Evolutionary conservation across 2,797 vertebrate genomes (phyloP).

Genomic region (Sorex maritimensis): DNA sequence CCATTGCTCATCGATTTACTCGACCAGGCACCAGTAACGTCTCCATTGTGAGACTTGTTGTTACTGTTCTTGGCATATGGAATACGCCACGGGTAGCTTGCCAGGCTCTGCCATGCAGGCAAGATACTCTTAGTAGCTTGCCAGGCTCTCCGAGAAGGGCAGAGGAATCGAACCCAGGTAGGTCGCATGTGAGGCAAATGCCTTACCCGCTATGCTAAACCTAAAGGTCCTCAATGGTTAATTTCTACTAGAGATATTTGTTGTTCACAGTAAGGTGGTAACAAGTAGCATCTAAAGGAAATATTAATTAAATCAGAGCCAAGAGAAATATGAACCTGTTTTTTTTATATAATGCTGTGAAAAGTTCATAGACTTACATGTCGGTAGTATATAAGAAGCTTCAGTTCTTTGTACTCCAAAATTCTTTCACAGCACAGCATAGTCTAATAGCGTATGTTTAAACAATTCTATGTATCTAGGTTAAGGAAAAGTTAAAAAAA

Average conservation of each 20-base stretch:
- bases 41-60: too few relatives aligned
- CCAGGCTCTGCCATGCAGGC: too few relatives aligned
- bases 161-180: too few relatives aligned
- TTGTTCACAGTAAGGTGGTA: neutral
- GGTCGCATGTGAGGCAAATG: too few relatives aligned
- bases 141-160: too few relatives aligned
- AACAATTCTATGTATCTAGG: neutral
- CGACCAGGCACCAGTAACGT: too few relatives aligned
- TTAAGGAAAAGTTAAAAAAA: slow-evolving; percentile 51
- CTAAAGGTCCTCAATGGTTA: neutral
- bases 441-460: slow-evolving; percentile 39
- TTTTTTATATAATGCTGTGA: neutral
- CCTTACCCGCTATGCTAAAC: too few relatives aligned
- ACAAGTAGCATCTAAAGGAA: neutral
- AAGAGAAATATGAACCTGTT: slow-evolving; percentile 21
- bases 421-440: neutral
- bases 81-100: too few relatives aligned
- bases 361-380: slow-evolving; percentile 28
- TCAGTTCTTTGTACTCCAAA: slow-evolving; percentile 49
- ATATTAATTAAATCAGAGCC: slow-evolving; percentile 1
- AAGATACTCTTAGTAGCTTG: too few relatives aligned
- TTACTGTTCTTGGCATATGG: too few relatives aligned
- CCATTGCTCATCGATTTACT: too few relatives aligned
- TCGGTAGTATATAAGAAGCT: slow-evolving; percentile 33
- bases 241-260: neutral